These are phyloP conservation scores for Psylliodes chrysocephalus DNA, from an alignment of 2,888 invertebrate genomes.

Conservation along the genomic window DNA sequence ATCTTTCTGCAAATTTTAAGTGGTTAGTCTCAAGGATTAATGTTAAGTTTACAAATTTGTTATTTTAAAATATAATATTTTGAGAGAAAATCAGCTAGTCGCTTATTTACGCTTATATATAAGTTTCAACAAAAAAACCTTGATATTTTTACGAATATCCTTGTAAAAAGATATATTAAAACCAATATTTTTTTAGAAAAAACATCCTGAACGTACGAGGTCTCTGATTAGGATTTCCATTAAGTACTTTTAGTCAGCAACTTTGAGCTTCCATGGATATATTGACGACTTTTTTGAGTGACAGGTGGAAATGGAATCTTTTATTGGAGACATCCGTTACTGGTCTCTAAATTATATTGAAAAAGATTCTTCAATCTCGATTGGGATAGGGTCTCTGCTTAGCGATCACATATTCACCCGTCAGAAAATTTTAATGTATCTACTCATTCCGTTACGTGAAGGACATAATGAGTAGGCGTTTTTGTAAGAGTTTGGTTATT, in stretches of 20 bases:
- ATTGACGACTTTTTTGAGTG: conserved; percentile 9
- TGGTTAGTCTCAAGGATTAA: too few species aligned
- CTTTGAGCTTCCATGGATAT: background rate
- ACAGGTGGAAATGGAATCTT: conserved; percentile 19
- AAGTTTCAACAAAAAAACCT: too few species aligned
- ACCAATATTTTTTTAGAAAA: too few species aligned
- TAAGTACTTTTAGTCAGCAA: background rate
- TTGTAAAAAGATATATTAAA: too few species aligned
- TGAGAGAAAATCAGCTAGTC: too few species aligned
- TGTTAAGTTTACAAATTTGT: too few species aligned
- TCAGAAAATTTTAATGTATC: conserved; percentile 14
- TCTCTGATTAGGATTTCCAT: too few species aligned
- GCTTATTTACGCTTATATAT: too few species aligned
- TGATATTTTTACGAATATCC: too few species aligned
- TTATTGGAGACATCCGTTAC: conserved; percentile 15
- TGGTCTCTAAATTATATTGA: background rate
- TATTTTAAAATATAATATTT: too few species aligned
- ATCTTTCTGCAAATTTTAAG: too few species aligned
- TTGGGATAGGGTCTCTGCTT: background rate
- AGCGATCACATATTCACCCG: conserved; percentile 7
- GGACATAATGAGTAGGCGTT: background rate
- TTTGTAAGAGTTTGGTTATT: background rate
- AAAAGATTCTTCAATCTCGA: conserved; percentile 7
- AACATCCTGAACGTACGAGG: too few species aligned
- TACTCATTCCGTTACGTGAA: background rate